A percentile compares a stretch with the other conserved stretches of the same genome.
These are phyloP conservation scores for Cuculus canorus DNA, from an alignment of 2,797 vertebrate species.

Conservation along the genomic window DNA sequence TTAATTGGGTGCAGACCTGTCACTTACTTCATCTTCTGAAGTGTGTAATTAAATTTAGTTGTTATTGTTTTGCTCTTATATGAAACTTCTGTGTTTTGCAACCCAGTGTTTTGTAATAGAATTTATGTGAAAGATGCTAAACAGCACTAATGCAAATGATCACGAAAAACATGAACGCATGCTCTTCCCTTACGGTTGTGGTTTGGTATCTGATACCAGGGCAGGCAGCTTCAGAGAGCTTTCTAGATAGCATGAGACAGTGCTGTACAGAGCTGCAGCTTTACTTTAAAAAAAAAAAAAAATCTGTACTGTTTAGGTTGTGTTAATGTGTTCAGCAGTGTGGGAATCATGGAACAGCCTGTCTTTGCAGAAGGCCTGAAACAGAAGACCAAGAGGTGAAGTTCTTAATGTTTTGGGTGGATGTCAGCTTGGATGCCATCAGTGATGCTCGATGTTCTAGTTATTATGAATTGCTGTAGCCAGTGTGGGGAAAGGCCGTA, in stretches of 20 bases:
- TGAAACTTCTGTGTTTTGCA: slow-evolving; percentile 50
- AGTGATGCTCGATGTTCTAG: fast-evolving
- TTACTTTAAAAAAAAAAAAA: background rate
- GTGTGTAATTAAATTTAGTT: slow-evolving; percentile 7
- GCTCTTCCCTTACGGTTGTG: background rate
- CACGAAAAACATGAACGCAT: background rate
- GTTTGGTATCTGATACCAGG: background rate
- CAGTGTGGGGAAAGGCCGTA: background rate
- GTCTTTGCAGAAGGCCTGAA: background rate
- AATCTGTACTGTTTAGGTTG: background rate
- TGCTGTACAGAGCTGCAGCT: background rate
- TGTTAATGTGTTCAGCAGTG: background rate
- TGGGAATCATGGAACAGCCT: background rate
- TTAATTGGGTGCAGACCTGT: slow-evolving; percentile 4
- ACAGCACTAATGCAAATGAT: background rate
- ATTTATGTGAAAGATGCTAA: slow-evolving; percentile 1
- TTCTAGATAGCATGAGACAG: background rate
- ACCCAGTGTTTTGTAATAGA: slow-evolving; percentile 27
- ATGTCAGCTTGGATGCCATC: background rate
- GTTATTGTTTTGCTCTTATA: background rate
- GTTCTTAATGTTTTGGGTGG: background rate
- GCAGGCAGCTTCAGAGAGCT: background rate
- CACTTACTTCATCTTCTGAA: slow-evolving; percentile 20
- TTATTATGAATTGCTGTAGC: background rate
- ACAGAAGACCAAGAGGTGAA: background rate